Conservation (phyloP, 2,797 vertebrate species). For the Rhyacichthys aspro region DNA sequence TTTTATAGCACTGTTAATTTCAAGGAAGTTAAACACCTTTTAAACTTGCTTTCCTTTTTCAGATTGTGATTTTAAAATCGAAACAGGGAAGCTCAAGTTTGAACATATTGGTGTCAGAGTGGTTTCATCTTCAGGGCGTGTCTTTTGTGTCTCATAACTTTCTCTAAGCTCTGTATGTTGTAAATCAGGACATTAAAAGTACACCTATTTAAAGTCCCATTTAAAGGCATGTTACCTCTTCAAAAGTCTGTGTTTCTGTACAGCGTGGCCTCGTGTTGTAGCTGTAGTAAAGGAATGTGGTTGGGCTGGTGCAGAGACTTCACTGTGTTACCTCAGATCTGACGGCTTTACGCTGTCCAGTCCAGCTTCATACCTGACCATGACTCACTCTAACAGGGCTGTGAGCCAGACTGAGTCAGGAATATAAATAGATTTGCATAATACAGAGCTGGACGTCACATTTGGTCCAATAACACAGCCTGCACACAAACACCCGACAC, state of each 20-base stretch:
- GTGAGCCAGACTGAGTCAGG: background rate
- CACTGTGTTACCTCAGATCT: background rate
- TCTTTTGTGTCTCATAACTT: background rate
- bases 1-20: no score
- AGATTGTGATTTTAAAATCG: background rate
- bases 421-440: background rate
- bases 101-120: background rate
- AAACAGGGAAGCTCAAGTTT: background rate
- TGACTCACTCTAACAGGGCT: background rate
- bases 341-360: background rate
- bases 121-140: background rate
- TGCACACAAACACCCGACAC: background rate
- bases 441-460: background rate
- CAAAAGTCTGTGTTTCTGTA: background rate
- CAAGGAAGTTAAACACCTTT: no score
- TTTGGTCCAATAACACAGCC: background rate
- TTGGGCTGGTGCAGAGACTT: no score
- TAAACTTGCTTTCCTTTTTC: no score
- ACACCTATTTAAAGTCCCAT: no score
- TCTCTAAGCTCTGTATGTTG: background rate
- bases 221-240: background rate
- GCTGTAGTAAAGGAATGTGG: background rate
- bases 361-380: background rate
- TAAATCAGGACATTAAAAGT: background rate
- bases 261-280: background rate